Evolutionary conservation across 1,140 invertebrate genomes (phyloP).

Genomic region (Heliconius melpomene): DNA sequence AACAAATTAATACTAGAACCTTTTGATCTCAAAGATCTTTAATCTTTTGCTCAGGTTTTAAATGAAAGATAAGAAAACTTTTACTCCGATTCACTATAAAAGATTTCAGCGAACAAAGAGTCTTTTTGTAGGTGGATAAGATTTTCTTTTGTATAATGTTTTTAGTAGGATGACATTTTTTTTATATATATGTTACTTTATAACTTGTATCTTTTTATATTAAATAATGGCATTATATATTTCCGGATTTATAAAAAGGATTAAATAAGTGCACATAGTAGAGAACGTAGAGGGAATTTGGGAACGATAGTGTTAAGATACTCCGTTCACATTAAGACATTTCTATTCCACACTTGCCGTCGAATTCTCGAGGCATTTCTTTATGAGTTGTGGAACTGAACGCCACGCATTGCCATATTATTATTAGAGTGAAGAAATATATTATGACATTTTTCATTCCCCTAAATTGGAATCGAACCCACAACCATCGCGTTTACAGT

Average conservation of each 20-base stretch:
- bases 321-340: too few relatives aligned
- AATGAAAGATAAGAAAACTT: conserved; percentile 2
- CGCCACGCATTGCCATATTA: too few relatives aligned
- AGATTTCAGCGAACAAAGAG: conserved; percentile 3
- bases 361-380: too few relatives aligned
- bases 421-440: too few relatives aligned
- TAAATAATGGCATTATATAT: neutral
- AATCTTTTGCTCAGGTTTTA: neutral
- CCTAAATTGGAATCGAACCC: too few relatives aligned
- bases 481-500: too few relatives aligned
- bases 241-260: neutral
- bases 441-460: too few relatives aligned
- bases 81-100: conserved; percentile 6
- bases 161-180: conserved; percentile 3
- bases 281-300: too few relatives aligned
- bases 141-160: conserved; percentile 10
- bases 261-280: too few relatives aligned
- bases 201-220: neutral
- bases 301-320: too few relatives aligned
- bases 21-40: neutral
- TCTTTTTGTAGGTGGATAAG: conserved; percentile 5
- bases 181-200: neutral
- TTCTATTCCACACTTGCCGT: too few relatives aligned
- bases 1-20: neutral
- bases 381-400: too few relatives aligned